Conservation (phyloP, 2,113 vertebrate species). For the Thryonomys swinderianus region DNA sequence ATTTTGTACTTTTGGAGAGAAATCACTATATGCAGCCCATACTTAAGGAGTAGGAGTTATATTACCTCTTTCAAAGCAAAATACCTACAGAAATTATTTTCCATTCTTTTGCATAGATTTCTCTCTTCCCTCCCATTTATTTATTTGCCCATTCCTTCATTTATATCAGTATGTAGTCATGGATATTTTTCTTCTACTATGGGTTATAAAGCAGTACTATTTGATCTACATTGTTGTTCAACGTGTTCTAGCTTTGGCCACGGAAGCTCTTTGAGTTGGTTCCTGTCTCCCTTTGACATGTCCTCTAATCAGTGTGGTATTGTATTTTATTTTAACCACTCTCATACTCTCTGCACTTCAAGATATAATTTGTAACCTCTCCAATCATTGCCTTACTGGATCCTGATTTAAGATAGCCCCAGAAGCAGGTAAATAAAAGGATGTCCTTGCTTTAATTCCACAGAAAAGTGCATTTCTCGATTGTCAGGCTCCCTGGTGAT, state of each 20-base stretch:
- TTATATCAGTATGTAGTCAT: neutral
- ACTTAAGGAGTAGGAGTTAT: neutral
- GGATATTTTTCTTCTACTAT: neutral
- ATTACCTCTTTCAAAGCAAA: neutral
- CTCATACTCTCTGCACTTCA: neutral
- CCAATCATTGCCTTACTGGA: neutral
- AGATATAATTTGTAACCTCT: neutral
- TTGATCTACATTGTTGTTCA: neutral
- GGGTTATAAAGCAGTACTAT: neutral
- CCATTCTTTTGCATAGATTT: neutral
- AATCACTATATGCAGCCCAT: neutral
- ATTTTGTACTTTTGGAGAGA: neutral
- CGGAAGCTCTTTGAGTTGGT: neutral
- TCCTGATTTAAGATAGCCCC: neutral
- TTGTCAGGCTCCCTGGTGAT: neutral
- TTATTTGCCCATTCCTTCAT: neutral
- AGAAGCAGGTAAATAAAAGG: neutral
- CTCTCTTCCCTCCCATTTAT: neutral
- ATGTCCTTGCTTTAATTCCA: neutral
- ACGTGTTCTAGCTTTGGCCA: neutral
- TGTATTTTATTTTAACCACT: neutral
- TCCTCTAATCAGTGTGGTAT: neutral
- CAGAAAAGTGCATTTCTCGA: neutral
- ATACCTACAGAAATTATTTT: neutral
- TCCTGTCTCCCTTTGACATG: neutral